phyloP scores from a whole-genome alignment of 2,888 invertebrate species.

The Heliconius sara region DNA sequence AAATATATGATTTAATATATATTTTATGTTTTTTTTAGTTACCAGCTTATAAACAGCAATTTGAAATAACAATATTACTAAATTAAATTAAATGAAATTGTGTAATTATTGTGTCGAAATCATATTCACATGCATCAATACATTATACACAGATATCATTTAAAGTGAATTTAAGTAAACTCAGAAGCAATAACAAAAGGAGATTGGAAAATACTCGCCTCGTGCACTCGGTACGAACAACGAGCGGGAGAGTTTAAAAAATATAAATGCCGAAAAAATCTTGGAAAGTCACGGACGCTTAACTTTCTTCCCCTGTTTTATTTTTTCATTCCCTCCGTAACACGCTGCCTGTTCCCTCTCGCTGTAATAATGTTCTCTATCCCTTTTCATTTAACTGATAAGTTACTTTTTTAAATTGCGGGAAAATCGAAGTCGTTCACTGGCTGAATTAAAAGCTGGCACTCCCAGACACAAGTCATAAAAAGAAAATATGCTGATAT shows the following conservation, averaged over 20 bases:
- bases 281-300: conserved; percentile 85
- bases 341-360: conserved; percentile 60
- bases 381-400: conserved; percentile 77
- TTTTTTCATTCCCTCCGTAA: conserved; percentile 78
- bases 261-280: conserved; percentile 82
- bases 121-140: not conserved
- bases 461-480: conserved; percentile 80
- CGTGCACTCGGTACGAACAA: conserved; percentile 70
- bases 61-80: too few relatives aligned
- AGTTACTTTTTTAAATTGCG: conserved; percentile 82
- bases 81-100: not conserved
- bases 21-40: too few relatives aligned
- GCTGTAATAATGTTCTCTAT: conserved; percentile 58
- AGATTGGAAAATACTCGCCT: conserved; percentile 74
- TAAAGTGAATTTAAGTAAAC: conserved; percentile 62
- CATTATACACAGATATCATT: conserved; percentile 40
- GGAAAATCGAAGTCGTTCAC: conserved; percentile 80
- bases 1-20: not conserved
- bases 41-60: too few relatives aligned
- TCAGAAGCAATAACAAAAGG: conserved; percentile 68
- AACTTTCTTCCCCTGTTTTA: conserved; percentile 84
- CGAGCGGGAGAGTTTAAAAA: conserved; percentile 80
- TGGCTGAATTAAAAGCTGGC: conserved; percentile 81
- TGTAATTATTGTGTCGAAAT: not conserved
- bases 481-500: conserved; percentile 74